These are phyloP conservation scores for Paramuricea clavata DNA, from an alignment of 92 coral and sea anemone genomes.

Conservation along the genomic window DNA sequence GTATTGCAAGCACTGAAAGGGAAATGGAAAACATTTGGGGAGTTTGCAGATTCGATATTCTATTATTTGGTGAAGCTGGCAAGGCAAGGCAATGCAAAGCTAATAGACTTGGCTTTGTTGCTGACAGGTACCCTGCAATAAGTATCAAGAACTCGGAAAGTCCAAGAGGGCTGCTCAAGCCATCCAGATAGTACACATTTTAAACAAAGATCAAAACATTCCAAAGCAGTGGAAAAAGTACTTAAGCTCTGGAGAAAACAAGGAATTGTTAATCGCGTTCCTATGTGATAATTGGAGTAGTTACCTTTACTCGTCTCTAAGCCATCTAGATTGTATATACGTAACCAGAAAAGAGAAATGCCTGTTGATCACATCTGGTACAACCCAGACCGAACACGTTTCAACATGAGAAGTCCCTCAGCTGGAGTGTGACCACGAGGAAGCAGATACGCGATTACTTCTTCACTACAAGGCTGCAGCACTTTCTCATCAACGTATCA, in stretches of 20 bases:
- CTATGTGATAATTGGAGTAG: constrained; percentile 47
- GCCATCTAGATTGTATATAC: constrained; percentile 43
- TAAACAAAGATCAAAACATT: constrained; percentile 54
- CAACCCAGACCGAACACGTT: constrained; percentile 43
- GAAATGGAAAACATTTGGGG: no score
- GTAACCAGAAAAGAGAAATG: constrained; percentile 52
- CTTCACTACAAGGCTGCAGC: constrained; percentile 48
- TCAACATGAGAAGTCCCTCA: constrained; percentile 52
- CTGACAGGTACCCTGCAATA: constrained; percentile 45
- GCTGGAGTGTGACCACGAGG: constrained; percentile 55
- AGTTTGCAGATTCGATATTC: no score
- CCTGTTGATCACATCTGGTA: constrained; percentile 38
- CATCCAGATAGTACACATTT: constrained; percentile 50
- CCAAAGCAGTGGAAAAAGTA: constrained; percentile 67
- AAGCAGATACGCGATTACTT: constrained; percentile 4
- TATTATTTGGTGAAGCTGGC: no score
- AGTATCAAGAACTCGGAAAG: constrained; percentile 65
- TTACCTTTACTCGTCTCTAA: constrained; percentile 17
- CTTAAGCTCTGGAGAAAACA: constrained; percentile 57
- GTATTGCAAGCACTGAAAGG: no score
- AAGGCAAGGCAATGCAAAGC: no score
- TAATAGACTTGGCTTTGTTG: constrained; percentile 50
- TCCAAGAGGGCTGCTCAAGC: constrained; percentile 26
- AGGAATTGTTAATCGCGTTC: constrained; percentile 54
- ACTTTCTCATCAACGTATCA: constrained; percentile 29